Percentiles rank a stretch among this genome's conserved stretches.
Conservation (phyloP, 1,140 invertebrate genomes). For the Magallana ariakensis region DNA sequence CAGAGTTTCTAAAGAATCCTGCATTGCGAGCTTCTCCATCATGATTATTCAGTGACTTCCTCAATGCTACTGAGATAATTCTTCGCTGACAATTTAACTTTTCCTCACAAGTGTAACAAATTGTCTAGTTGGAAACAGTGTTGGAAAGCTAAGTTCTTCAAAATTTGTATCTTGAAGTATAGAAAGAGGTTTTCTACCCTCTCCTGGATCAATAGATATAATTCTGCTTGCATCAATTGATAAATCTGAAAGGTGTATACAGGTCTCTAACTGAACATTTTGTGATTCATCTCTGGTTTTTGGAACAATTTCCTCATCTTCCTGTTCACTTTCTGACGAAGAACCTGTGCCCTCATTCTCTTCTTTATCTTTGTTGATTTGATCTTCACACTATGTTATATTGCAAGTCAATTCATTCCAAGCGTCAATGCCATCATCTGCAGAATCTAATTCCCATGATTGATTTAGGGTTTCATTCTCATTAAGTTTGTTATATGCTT, state of each 20-base stretch:
- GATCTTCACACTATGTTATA: background rate
- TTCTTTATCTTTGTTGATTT: conserved; percentile 42
- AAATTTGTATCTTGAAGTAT: conserved; percentile 49
- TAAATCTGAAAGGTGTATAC: conserved; percentile 49
- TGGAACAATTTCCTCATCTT: conserved; percentile 48
- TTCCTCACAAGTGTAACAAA: conserved; percentile 51
- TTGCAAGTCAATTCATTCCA: conserved; percentile 47
- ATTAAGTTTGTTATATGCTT: conserved; percentile 46
- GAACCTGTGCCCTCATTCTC: conserved; percentile 1
- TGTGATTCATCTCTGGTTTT: conserved; percentile 39
- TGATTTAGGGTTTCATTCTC: conserved; percentile 42
- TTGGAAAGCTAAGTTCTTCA: conserved; percentile 54
- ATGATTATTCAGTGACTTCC: conserved; percentile 42
- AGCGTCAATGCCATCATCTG: conserved; percentile 38
- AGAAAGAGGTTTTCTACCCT: conserved; percentile 49
- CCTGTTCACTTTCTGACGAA: conserved; percentile 40
- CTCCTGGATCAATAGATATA: conserved; percentile 49
- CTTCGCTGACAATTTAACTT: conserved; percentile 50
- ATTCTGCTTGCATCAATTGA: conserved; percentile 53
- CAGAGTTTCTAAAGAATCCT: conserved; percentile 46
- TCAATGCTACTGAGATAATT: conserved; percentile 54
- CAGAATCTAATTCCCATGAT: conserved; percentile 40
- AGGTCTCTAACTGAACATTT: conserved; percentile 52
- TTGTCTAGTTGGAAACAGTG: conserved; percentile 53
- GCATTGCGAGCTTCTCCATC: conserved; percentile 48